These are phyloP conservation scores for Cyprinodon brontotheroides DNA, from an alignment of 2,113 vertebrate genomes.

Conservation along the genomic window DNA sequence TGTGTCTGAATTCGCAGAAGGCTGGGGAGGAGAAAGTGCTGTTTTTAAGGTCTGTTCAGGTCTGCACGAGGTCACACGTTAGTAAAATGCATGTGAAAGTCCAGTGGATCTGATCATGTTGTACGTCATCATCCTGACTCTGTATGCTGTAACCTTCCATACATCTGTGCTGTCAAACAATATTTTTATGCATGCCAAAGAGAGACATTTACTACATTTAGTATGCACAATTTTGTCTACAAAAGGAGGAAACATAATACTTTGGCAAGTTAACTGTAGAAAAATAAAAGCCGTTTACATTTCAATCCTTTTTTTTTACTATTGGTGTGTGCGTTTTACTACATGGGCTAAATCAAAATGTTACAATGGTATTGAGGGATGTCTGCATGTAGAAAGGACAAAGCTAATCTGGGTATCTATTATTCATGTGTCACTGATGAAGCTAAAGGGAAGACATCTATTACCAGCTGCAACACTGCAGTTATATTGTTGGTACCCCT, in stretches of 20 bases:
- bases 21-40: constrained; percentile 2
- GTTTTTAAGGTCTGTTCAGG: constrained; percentile 17
- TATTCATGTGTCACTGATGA: constrained; percentile 36
- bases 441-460: neutral
- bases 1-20: constrained; percentile 3
- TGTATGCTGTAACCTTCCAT: constrained; percentile 48
- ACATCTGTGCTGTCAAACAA: constrained; percentile 57
- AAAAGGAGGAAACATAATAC: constrained; percentile 48
- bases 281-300: constrained; percentile 63
- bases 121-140: constrained; percentile 60
- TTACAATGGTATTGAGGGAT: neutral
- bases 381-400: constrained; percentile 20
- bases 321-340: neutral
- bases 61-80: constrained; percentile 22
- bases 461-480: constrained; percentile 15
- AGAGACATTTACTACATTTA: constrained; percentile 60
- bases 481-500: neutral
- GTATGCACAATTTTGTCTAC: constrained; percentile 69
- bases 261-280: constrained; percentile 56
- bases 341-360: neutral
- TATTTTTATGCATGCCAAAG: constrained; percentile 82
- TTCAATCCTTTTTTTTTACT: constrained; percentile 15
- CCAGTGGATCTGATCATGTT: constrained; percentile 38
- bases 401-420: constrained; percentile 21
- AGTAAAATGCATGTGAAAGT: constrained; percentile 41